Evolutionary conservation across 2,888 invertebrate species (phyloP), one percentile per base, ranked within the genome.

Genomic region (Leptinotarsa peninsularis): DNA sequence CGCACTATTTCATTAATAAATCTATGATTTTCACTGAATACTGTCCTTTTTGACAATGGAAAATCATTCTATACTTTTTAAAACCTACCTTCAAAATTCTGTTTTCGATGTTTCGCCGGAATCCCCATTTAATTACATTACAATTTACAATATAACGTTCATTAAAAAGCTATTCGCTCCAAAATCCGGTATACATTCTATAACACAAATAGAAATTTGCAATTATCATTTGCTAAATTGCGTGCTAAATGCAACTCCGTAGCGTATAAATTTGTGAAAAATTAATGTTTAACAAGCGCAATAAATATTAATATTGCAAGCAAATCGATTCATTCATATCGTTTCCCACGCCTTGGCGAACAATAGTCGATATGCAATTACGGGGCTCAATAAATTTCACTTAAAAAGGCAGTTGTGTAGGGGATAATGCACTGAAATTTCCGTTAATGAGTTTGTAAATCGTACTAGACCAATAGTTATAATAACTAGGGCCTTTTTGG

Each of bases 261-360:
- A 63, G 27, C 63, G 27, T 43, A 63, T 63, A 63, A 63, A 43
- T 63, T 18, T 10, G 63, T n/a, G n/a, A 63, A 63, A 63, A 63
- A 63, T 63, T 27, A 63, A 60, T n/a, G 33, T 63, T 63, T 63
- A 43, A 63, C 63, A 63, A 63, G 43, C 63, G 43, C 63, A 63
- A 63, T 63, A 43, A 33, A 63, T 33, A 63, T 63, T 63, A 63
- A 63, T 63, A 63, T 33, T 63, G 43, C 63, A 63, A 43, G n/a
- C 33, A 33, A 63, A 63, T 63, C 63, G n/a, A 63, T 63, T 33
- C 13, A 63, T 43, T 63, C n/a, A 27, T 63, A 4, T 27, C 23
- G 17, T 63, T 63, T 63, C 63, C 43, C 63, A 63, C 63, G 63
- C 27, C 17, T 63, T 63, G 63, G 27, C 43, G n/a, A 33, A 33